phyloP scores from a whole-genome alignment of 2,113 vertebrate species.

The Engraulis encrasicolus region DNA sequence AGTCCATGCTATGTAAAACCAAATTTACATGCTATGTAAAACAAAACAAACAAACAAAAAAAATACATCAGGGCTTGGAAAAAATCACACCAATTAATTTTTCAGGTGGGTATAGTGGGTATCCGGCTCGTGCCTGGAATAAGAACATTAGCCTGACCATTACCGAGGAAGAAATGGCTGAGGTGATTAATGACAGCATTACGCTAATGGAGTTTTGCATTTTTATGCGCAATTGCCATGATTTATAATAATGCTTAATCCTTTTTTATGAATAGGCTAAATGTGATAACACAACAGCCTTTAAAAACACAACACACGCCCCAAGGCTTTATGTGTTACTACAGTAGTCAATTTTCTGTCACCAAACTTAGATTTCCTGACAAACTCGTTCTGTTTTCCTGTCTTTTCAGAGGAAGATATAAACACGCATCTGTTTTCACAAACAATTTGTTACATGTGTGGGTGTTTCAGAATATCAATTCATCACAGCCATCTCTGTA shows the following conservation, averaged over 20 bases:
- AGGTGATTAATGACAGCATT: no score
- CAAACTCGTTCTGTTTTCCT: not conserved
- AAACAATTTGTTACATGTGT: not conserved
- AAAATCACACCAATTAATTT: no score
- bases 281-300: not conserved
- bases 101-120: no score
- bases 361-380: conserved; percentile 4
- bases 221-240: no score
- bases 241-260: not conserved
- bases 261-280: not conserved
- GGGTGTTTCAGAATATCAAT: conserved; percentile 13
- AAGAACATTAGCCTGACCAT: no score
- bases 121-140: no score
- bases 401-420: not conserved
- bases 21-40: no score
- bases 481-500: not conserved
- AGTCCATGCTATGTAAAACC: no score
- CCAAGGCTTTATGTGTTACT: not conserved
- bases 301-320: not conserved
- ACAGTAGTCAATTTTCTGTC: not conserved
- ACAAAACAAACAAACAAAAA: no score
- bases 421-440: not conserved
- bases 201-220: no score
- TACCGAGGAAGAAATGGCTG: no score
- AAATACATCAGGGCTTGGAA: no score